These are phyloP conservation scores for Sebastes fasciatus DNA, from an alignment of 2,113 vertebrate genomes.

Conservation along the genomic window DNA sequence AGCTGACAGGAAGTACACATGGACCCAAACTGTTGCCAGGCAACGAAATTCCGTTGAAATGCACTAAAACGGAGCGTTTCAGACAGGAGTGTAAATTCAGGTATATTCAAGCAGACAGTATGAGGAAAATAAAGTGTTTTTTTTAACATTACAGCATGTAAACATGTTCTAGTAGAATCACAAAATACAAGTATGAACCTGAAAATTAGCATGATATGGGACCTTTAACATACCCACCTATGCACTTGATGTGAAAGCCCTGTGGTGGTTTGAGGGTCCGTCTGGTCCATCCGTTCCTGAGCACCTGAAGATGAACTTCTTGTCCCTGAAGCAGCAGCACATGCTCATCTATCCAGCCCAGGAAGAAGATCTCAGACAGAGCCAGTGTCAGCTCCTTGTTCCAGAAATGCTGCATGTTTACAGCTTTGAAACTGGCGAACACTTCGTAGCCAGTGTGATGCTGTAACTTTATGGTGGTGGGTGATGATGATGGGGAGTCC, in stretches of 20 bases:
- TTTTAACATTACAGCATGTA: too few species aligned
- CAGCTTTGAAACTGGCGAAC: conserved; percentile 94
- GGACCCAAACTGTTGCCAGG: too few species aligned
- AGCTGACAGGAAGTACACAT: too few species aligned
- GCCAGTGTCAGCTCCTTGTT: conserved; percentile 92
- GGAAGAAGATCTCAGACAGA: conserved; percentile 91
- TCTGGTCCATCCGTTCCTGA: conserved; percentile 92
- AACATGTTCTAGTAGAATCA: too few species aligned
- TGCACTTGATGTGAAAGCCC: conserved; percentile 91
- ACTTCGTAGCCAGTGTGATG: conserved; percentile 90
- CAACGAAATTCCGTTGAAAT: too few species aligned
- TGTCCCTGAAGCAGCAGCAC: conserved; percentile 94
- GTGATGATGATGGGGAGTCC: neutral
- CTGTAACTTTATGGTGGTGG: conserved; percentile 64
- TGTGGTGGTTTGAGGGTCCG: conserved; percentile 89
- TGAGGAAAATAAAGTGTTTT: too few species aligned
- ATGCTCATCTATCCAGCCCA: conserved; percentile 95
- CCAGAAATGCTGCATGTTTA: conserved; percentile 97
- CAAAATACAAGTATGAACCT: too few species aligned
- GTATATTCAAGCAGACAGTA: too few species aligned
- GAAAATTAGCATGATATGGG: too few species aligned
- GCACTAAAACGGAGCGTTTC: too few species aligned
- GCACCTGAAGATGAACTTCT: conserved; percentile 92
- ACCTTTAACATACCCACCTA: conserved; percentile 83
- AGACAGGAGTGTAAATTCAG: too few species aligned